These are phyloP conservation scores for Phocoena phocoena DNA, from an alignment of 2,113 vertebrate species.

Conservation along the genomic window DNA sequence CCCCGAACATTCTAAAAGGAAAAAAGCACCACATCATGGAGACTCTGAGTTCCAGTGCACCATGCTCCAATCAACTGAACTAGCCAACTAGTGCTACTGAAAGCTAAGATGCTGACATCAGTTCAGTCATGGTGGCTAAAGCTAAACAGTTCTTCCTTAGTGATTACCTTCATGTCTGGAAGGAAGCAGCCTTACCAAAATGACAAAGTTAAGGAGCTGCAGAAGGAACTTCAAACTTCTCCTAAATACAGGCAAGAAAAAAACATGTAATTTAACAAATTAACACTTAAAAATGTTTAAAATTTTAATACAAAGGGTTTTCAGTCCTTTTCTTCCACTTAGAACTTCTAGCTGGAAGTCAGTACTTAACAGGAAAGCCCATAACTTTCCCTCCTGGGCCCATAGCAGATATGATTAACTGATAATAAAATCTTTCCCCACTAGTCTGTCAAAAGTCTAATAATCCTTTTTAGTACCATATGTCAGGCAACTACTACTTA, in stretches of 20 bases:
- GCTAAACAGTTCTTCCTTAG: neutral
- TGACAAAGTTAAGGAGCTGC: neutral
- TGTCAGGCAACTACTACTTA: neutral
- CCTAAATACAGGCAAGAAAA: neutral
- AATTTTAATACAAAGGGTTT: neutral
- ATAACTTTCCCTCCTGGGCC: neutral
- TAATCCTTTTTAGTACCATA: neutral
- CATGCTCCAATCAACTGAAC: neutral
- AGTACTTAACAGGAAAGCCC: neutral
- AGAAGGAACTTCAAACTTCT: neutral
- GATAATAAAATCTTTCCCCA: neutral
- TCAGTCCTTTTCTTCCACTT: neutral
- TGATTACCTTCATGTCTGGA: neutral
- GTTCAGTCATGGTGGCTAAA: neutral
- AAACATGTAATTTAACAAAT: neutral
- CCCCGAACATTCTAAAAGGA: neutral
- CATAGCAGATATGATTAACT: neutral
- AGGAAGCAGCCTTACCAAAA: neutral
- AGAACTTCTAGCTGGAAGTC: neutral
- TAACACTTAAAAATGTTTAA: neutral
- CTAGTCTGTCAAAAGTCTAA: neutral
- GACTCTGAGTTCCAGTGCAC: neutral
- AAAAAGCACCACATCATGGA: neutral
- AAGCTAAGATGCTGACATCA: rapidly evolving
- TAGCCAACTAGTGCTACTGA: neutral